Evolutionary conservation across 2,113 vertebrate species (phyloP).

Genomic region (Macquaria australasica): DNA sequence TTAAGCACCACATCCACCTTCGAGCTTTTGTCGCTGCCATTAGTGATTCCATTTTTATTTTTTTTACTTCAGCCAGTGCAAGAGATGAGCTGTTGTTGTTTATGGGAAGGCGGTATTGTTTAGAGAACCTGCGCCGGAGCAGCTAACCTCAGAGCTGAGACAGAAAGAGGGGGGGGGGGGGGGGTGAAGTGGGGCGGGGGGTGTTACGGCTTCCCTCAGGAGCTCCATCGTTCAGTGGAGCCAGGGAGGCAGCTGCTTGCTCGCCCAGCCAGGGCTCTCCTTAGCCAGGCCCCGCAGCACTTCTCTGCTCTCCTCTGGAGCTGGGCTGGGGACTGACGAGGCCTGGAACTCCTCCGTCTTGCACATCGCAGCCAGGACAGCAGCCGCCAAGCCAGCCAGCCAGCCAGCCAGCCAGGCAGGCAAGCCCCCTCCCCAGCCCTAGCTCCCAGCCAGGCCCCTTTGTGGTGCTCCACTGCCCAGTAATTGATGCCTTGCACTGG

Average conservation of each 20-base stretch:
- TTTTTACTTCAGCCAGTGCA: constrained; percentile 39
- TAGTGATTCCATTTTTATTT: constrained; percentile 50
- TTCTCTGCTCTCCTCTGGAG: constrained; percentile 71
- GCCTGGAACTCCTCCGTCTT: constrained; percentile 72
- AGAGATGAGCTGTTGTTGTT: constrained; percentile 53
- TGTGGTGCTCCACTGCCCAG: constrained; percentile 80
- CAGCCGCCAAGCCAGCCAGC: constrained; percentile 63
- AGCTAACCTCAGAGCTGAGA: constrained; percentile 40
- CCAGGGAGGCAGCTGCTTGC: constrained; percentile 78
- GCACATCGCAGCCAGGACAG: constrained; percentile 74
- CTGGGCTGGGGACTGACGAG: constrained; percentile 62
- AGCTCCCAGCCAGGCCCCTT: constrained; percentile 72
- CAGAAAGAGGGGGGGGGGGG: background rate
- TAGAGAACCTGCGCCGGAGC: constrained; percentile 45
- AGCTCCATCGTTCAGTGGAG: constrained; percentile 56
- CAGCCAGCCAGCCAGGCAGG: constrained; percentile 56
- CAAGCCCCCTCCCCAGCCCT: constrained; percentile 68
- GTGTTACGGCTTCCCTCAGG: constrained; percentile 63
- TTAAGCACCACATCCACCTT: constrained; percentile 43
- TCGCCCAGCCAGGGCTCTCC: constrained; percentile 71
- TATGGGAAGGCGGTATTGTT: constrained; percentile 52
- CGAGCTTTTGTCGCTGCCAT: constrained; percentile 22
- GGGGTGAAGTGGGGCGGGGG: constrained; percentile 22
- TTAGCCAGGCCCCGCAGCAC: constrained; percentile 75
- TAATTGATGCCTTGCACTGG: constrained; percentile 86